These are phyloP conservation scores for Oceanites oceanicus DNA, from an alignment of 2,113 vertebrate genomes.

Conservation along the genomic window DNA sequence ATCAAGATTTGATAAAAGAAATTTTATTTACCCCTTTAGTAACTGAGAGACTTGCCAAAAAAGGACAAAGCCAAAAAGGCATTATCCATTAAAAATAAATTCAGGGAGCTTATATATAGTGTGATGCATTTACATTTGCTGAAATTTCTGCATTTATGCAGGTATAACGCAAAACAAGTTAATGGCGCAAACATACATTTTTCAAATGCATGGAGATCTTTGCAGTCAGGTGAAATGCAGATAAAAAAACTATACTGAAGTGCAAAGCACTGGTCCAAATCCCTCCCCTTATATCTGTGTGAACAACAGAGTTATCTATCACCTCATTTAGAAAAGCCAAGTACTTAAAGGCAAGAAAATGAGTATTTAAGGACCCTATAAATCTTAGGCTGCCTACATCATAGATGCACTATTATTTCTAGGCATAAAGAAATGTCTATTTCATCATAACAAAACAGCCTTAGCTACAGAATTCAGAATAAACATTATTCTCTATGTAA, in stretches of 20 bases:
- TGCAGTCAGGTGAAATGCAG: background rate
- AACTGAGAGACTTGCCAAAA: background rate
- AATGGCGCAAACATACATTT: background rate
- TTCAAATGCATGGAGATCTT: background rate
- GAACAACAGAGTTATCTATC: conserved; percentile 7
- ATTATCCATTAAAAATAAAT: background rate
- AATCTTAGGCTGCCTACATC: background rate
- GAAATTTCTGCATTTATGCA: background rate
- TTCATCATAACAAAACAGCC: conserved; percentile 14
- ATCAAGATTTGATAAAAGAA: background rate
- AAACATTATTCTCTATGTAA: background rate
- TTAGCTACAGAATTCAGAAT: background rate
- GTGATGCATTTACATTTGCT: background rate
- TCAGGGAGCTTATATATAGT: background rate
- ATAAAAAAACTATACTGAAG: background rate
- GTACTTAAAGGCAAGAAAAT: conserved; percentile 30
- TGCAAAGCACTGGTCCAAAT: background rate
- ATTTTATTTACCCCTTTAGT: background rate
- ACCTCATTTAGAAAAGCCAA: conserved; percentile 21
- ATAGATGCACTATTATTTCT: background rate
- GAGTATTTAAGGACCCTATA: conserved; percentile 5
- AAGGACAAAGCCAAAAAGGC: background rate
- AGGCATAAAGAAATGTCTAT: background rate
- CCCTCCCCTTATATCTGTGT: background rate
- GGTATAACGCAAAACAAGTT: background rate